A percentile compares a stretch with the other conserved stretches of the same genome.
phyloP scores from a whole-genome alignment of 2,797 vertebrate species.

The Chiloscyllium punctatum region DNA sequence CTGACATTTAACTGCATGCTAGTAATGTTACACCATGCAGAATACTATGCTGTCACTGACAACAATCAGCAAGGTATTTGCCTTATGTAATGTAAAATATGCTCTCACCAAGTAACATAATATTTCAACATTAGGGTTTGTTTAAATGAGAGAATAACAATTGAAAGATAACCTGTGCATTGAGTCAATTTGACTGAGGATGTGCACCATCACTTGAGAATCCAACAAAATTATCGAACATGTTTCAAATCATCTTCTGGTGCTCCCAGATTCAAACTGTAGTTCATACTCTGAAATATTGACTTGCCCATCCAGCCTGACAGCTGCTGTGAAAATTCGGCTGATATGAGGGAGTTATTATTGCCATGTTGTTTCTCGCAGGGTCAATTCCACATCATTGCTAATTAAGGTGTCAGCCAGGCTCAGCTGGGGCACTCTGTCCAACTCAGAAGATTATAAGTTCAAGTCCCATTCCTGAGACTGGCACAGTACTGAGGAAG shows the following conservation, averaged over 20 bases:
- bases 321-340: slow-evolving; percentile 5
- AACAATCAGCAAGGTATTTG: neutral
- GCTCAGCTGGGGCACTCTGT: neutral
- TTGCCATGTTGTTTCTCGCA: neutral
- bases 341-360: neutral
- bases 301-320: neutral
- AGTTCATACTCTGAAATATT: neutral
- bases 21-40: neutral
- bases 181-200: neutral
- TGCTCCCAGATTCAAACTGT: neutral
- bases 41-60: neutral
- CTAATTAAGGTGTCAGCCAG: neutral
- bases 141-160: neutral
- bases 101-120: neutral
- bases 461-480: neutral
- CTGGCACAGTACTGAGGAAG: neutral
- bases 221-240: neutral
- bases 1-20: neutral
- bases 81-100: no score
- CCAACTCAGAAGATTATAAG: neutral
- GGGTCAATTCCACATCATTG: neutral
- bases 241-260: slow-evolving; percentile 1
- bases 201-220: neutral
- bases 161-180: neutral
- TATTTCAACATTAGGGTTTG: neutral